phyloP scores from a whole-genome alignment of 2,113 vertebrate genomes.

The Protobothrops mucrosquamatus region DNA sequence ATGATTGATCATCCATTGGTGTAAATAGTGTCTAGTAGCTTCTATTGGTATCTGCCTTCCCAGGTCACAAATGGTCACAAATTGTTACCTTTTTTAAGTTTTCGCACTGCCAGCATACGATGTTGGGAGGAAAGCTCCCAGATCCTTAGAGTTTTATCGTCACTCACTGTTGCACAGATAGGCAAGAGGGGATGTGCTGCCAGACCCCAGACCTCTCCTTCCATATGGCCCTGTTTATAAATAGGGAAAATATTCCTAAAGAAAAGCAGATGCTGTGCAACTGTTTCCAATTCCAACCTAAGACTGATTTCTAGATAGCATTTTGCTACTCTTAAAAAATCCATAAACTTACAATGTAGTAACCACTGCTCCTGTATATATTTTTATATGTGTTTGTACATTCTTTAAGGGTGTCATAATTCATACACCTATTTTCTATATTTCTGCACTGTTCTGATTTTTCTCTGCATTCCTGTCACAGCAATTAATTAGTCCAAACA shows the following conservation, averaged over 20 bases:
- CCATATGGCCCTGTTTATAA: constrained; percentile 88
- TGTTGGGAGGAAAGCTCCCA: constrained; percentile 96
- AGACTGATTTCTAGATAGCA: not conserved
- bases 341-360: not conserved
- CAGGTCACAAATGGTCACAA: too few relatives aligned
- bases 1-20: too few relatives aligned
- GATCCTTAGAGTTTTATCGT: constrained; percentile 93
- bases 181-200: constrained; percentile 92
- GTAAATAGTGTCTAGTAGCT: too few relatives aligned
- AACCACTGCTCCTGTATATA: not conserved
- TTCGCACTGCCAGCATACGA: constrained; percentile 96
- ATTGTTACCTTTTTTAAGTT: constrained; percentile 91
- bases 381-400: not conserved
- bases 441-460: not conserved
- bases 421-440: not conserved
- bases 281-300: not conserved
- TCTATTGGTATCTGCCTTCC: too few relatives aligned
- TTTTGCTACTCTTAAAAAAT: not conserved
- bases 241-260: not conserved
- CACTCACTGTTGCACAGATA: constrained; percentile 93
- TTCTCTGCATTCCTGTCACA: not conserved
- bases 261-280: not conserved
- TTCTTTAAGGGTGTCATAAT: not conserved
- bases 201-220: constrained; percentile 96
- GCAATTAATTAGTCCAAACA: not conserved